A percentile compares a stretch with the other conserved stretches of the same genome.
Conservation (phyloP, 2,113 vertebrate species). For the Phyllopteryx taeniolatus region DNA sequence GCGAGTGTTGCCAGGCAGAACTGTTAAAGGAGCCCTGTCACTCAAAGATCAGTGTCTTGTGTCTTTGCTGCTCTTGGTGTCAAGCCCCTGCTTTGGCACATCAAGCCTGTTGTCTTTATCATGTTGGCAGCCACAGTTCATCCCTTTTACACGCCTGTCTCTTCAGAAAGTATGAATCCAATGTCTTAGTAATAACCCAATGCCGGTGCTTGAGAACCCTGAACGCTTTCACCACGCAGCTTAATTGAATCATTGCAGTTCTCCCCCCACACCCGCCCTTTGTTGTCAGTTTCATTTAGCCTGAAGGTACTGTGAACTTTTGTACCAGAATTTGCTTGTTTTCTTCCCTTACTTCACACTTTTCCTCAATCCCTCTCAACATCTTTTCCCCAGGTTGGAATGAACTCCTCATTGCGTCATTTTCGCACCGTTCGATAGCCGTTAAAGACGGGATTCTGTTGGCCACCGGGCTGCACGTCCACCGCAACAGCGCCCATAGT, state of each 20-base stretch:
- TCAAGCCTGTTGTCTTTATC: slow-evolving; percentile 61
- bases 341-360: slow-evolving; percentile 16
- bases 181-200: slow-evolving; percentile 53
- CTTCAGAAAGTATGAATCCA: slow-evolving; percentile 51
- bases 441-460: slow-evolving; percentile 96
- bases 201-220: slow-evolving; percentile 42
- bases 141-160: slow-evolving; percentile 70
- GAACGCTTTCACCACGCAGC: slow-evolving; percentile 36
- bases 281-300: slow-evolving; percentile 61
- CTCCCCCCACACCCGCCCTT: slow-evolving; percentile 11
- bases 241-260: slow-evolving; percentile 62
- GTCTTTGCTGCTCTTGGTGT: slow-evolving; percentile 42
- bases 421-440: slow-evolving; percentile 94
- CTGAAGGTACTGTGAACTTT: slow-evolving; percentile 54
- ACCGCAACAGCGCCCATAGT: slow-evolving; percentile 96
- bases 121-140: slow-evolving; percentile 64
- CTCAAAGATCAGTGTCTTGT: slow-evolving; percentile 44
- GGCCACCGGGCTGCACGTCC: slow-evolving; percentile 94
- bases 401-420: slow-evolving; percentile 96
- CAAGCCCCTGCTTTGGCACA: slow-evolving; percentile 49
- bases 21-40: slow-evolving; percentile 75
- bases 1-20: slow-evolving; percentile 74
- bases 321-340: slow-evolving; percentile 33
- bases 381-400: slow-evolving; percentile 85
- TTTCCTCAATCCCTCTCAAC: slow-evolving; percentile 24